phyloP scores from a whole-genome alignment of 1,140 invertebrate species.

The Wasmannia auropunctata region DNA sequence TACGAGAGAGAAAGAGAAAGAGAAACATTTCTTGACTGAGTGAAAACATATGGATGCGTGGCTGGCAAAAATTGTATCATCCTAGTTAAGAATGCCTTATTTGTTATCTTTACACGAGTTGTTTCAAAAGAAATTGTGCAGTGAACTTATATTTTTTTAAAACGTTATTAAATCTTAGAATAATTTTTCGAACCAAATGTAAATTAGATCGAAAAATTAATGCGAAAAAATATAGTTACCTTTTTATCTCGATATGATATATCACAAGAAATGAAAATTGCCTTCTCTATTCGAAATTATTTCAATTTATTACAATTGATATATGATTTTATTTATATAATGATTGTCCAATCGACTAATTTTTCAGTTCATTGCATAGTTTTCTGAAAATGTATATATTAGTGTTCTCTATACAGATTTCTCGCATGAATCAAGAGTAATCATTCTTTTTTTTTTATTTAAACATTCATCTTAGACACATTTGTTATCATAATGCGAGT shows the following conservation, averaged over 20 bases:
- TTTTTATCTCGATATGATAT: constrained; percentile 14
- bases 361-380: constrained; percentile 28
- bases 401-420: constrained; percentile 64
- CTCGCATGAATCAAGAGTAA: constrained; percentile 46
- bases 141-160: constrained; percentile 52
- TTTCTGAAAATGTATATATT: constrained; percentile 43
- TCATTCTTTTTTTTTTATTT: constrained; percentile 41
- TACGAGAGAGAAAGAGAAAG: constrained; percentile 38
- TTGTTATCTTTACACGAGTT: constrained; percentile 64
- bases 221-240: constrained; percentile 16
- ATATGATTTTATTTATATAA: constrained; percentile 4
- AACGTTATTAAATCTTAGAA: constrained; percentile 36
- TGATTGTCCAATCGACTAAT: not conserved
- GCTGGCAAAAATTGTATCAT: constrained; percentile 71
- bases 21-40: constrained; percentile 35
- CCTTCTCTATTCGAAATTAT: constrained; percentile 21
- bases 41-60: constrained; percentile 43
- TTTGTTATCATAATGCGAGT: constrained; percentile 47
- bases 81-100: constrained; percentile 74
- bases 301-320: constrained; percentile 42
- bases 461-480: constrained; percentile 35
- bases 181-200: constrained; percentile 34
- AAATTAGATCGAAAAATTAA: constrained; percentile 22
- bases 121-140: constrained; percentile 48
- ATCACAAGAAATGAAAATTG: constrained; percentile 2